Conservation (phyloP, 2,888 invertebrate species). For the Cheilosia vernalis region DNA sequence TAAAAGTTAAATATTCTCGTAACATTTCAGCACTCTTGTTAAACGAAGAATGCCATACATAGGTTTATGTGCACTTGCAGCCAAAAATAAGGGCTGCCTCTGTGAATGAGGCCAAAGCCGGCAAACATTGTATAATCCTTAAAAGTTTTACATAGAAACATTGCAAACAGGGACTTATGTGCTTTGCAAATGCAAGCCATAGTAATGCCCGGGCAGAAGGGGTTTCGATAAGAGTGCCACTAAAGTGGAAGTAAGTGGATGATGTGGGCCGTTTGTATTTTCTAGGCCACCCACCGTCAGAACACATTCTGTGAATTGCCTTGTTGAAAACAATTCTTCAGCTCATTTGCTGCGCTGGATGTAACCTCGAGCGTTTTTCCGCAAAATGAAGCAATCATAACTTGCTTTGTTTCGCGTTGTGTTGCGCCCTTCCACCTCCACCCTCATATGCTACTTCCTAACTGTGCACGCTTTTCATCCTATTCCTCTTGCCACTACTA, state of each 20-base stretch:
- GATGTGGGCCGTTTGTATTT: neutral
- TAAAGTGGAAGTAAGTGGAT: constrained; percentile 15
- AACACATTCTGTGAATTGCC: constrained; percentile 65
- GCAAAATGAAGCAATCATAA: constrained; percentile 74
- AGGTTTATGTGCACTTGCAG: neutral
- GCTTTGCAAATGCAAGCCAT: constrained; percentile 4
- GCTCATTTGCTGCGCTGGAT: constrained; percentile 76
- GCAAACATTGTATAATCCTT: constrained; percentile 27
- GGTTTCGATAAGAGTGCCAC: neutral
- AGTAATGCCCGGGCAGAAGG: neutral
- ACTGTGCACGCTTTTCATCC: neutral
- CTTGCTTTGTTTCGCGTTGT: constrained; percentile 47
- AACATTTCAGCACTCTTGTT: constrained; percentile 46
- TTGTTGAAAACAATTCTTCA: constrained; percentile 77
- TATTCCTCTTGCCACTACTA: neutral
- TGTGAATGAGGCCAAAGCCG: constrained; percentile 20
- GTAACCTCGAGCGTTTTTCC: constrained; percentile 73
- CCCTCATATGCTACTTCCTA: neutral
- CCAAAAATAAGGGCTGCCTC: constrained; percentile 6
- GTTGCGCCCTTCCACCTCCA: constrained; percentile 1
- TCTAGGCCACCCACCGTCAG: constrained; percentile 17
- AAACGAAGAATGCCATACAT: constrained; percentile 31
- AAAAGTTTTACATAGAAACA: constrained; percentile 23
- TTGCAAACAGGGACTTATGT: constrained; percentile 8
- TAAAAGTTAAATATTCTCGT: constrained; percentile 20